A percentile compares a stretch with the other conserved stretches of the same genome.
These are phyloP conservation scores for Drosophila chauvacae DNA, from an alignment of 1,140 invertebrate genomes.

Conservation along the genomic window DNA sequence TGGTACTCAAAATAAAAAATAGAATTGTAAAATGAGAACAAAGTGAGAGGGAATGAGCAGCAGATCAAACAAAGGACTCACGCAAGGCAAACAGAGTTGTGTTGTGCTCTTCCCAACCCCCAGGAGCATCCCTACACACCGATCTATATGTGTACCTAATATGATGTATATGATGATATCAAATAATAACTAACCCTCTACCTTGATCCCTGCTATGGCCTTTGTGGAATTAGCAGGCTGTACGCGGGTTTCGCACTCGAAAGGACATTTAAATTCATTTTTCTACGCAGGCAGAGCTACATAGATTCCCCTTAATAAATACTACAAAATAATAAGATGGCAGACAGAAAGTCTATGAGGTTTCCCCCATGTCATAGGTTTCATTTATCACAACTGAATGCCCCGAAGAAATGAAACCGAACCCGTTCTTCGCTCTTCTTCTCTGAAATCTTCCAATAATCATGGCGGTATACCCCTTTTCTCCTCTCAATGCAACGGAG, in stretches of 20 bases:
- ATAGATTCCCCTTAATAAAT: neutral
- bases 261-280: constrained; percentile 13
- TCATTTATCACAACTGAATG: constrained; percentile 54
- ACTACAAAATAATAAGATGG: neutral
- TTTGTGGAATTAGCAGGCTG: constrained; percentile 46
- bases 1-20: constrained; percentile 46
- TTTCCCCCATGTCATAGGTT: constrained; percentile 18
- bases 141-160: neutral
- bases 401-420: constrained; percentile 25
- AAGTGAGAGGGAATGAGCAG: constrained; percentile 62
- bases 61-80: constrained; percentile 40
- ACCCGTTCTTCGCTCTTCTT: constrained; percentile 18
- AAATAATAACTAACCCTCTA: constrained; percentile 72
- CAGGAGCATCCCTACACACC: constrained; percentile 39
- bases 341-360: constrained; percentile 55
- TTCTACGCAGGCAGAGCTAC: neutral
- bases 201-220: constrained; percentile 1
- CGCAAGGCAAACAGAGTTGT: constrained; percentile 21
- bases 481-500: constrained; percentile 25
- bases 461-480: constrained; percentile 39
- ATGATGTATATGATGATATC: constrained; percentile 37
- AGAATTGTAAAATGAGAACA: constrained; percentile 61
- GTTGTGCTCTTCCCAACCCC: constrained; percentile 25
- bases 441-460: constrained; percentile 15
- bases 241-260: neutral